Percentiles rank a stretch among this genome's conserved stretches.
phyloP scores from a whole-genome alignment of 2,888 invertebrate species.

The Crossocerus cetratus region DNA sequence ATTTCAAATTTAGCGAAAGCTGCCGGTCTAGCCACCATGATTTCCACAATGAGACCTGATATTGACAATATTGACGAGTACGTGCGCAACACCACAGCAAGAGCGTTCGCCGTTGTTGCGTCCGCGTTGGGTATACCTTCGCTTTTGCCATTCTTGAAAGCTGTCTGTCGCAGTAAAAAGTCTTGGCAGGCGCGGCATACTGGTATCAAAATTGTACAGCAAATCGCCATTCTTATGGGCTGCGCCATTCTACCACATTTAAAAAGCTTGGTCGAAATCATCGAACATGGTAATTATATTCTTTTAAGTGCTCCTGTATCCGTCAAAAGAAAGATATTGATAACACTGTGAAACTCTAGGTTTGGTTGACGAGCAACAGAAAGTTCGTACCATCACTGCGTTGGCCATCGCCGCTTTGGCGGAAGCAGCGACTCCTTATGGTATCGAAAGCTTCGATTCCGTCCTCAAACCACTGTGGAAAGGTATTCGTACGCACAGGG shows the following conservation, averaged over 20 bases:
- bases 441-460: conserved; percentile 99
- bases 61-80: conserved; percentile 99
- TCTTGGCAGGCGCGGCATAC: conserved; percentile 99
- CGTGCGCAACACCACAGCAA: conserved; percentile 98
- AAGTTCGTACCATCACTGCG: conserved; percentile 99
- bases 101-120: conserved; percentile 99
- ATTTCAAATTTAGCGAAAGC: conserved; percentile 99
- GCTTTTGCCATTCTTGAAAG: conserved; percentile 97
- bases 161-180: conserved; percentile 99
- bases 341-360: conserved; percentile 77
- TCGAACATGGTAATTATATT: conserved; percentile 90
- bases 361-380: conserved; percentile 98
- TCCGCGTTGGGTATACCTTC: conserved; percentile 99
- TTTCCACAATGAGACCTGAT: conserved; percentile 99
- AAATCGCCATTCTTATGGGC: conserved; percentile 99
- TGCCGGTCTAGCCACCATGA: conserved; percentile 99
- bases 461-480: conserved; percentile 99
- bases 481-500: conserved; percentile 94
- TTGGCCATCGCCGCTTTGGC: conserved; percentile 98
- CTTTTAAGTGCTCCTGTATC: neutral
- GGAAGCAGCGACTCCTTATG: conserved; percentile 99
- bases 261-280: conserved; percentile 98
- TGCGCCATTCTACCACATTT: conserved; percentile 99
- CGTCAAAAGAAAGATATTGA: neutral
- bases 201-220: conserved; percentile 99